Evolutionary conservation across 35 echinoderm and acorn worm genomes (phyloP), one percentile per base, ranked within the genome.

Genomic region (Apostichopus japonicus): DNA sequence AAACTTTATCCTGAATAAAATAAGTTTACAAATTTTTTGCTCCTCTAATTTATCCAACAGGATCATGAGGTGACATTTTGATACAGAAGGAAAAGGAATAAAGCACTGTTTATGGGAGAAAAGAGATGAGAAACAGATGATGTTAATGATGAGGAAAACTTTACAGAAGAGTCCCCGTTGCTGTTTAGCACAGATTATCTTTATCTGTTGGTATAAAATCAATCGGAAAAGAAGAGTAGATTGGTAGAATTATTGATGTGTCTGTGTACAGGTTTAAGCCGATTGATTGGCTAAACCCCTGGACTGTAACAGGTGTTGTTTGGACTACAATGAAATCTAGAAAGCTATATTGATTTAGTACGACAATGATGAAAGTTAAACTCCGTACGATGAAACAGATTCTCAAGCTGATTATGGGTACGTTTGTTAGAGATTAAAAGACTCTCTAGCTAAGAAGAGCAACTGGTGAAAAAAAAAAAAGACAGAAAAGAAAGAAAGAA

Each of bases 271-370:
- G 54, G 79, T 83, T 51, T 83, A 83, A 83, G 79, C 79, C 19
- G 79, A 83, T 83, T 83, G 79, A 83, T 83, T 83, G 79, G 17
- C 33, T 83, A 83, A 83, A 83, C 79, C 79, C 54, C 33, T 83
- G 79, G 79, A 83, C 79, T 83, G 79, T 83, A 83, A 83, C 79
- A 83, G 79, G 79, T 83, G 79, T 83, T 83, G 79, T 83, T n/a
- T 83, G 54, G 52, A 55, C 2, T 52, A 53, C 79, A 83, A 8
- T 54, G 16, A 83, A 83, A 53, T 15, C 79, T 13, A 10, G 19
- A 55, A 83, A 83, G 79, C 54, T 11, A 83, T 83, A 83, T 83
- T 83, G 79, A 83, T 83, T 44, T 83, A 55, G 5, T 83, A 54
- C 24, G 19, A 54, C 33, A 55, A 83, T 83, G 44, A 54, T n/a